These are phyloP conservation scores for Setophaga coronata DNA, from an alignment of 2,113 vertebrate species.

Conservation along the genomic window DNA sequence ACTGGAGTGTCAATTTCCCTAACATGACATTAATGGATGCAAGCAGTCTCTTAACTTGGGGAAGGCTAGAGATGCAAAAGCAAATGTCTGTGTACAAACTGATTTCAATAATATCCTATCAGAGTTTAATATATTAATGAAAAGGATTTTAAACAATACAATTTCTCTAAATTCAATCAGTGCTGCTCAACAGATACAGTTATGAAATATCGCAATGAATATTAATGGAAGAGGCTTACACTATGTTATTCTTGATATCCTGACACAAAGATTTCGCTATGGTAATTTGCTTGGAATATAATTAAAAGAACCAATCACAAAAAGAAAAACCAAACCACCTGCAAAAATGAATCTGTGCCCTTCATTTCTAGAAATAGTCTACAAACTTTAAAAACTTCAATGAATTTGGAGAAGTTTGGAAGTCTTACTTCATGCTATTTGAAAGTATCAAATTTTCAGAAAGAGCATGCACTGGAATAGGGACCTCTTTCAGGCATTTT, in stretches of 20 bases:
- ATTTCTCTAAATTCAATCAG: constrained; percentile 37
- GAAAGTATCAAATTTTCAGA: not conserved
- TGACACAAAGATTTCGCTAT: not conserved
- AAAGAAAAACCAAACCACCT: not conserved
- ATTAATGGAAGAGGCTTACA: not conserved
- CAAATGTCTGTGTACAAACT: not conserved
- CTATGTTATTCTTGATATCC: not conserved
- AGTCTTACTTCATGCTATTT: not conserved
- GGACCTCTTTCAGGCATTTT: not conserved
- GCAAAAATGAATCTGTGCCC: not conserved
- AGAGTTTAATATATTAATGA: constrained; percentile 26
- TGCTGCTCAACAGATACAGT: not conserved
- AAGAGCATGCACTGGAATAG: not conserved
- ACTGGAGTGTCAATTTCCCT: not conserved
- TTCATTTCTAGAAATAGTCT: not conserved
- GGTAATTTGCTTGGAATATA: not conserved
- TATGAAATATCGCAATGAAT: constrained; percentile 6
- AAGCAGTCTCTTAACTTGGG: not conserved
- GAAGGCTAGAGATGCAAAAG: not conserved
- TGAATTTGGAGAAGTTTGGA: not conserved
- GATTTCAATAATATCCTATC: not conserved
- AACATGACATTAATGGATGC: not conserved
- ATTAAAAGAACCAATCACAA: not conserved
- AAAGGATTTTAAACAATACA: constrained; percentile 14
- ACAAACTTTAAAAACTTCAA: not conserved